Base-by-base conservation (phyloP, 2,888 invertebrate genomes). In the Gonocerus acuteangulatus region DNA sequence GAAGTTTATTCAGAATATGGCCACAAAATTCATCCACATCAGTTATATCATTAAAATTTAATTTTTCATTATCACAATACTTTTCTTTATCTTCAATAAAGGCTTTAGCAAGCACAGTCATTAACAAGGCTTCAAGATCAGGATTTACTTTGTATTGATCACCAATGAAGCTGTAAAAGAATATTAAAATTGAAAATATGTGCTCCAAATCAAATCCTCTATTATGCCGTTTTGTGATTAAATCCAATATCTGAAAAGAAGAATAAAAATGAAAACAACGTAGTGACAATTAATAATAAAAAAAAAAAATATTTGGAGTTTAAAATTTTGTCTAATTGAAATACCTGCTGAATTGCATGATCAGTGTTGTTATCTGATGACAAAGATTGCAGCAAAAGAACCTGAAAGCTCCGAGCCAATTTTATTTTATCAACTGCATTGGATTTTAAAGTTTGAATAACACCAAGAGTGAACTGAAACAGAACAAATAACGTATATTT, bases 141-240 rank as follows among this genome's bases (percentile, higher is more conserved):
- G 47, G 54, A 6, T 65, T 62, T 15, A 69, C 49, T 49, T 45
- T 15, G 59, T 60, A 65, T 59, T 65, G 39, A 7, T 59, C 21
- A 1, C 83, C 83, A 47, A 78, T 77, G 19, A 85, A 71, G 0
- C 84, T 81, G 69, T 83, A 85, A 0, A 83, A 73, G 68, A 82
- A 78, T 32, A 83, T 76, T 2, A 84, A 71, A 16, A 85, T 71
- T 1, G 79, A 78, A 6, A 85, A 72, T 0, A 85, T 72, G 70
- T 80, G 80, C 61, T 82, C 81, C 48, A 83, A 70, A 0, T 78
- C 73, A 1, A 84, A 69, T 49, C 77, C 75, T 61, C 79, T 75
- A 1, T 79, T 78, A 63, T 75, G 74, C 13, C 83, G 76, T 1
- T 76, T 77, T 71, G 77, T 79, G 66, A 83, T 78, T 59, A 83